Evolutionary conservation across 2,113 vertebrate genomes (phyloP), one percentile per base, ranked within the genome.

Genomic region (Phyllopteryx taeniolatus): DNA sequence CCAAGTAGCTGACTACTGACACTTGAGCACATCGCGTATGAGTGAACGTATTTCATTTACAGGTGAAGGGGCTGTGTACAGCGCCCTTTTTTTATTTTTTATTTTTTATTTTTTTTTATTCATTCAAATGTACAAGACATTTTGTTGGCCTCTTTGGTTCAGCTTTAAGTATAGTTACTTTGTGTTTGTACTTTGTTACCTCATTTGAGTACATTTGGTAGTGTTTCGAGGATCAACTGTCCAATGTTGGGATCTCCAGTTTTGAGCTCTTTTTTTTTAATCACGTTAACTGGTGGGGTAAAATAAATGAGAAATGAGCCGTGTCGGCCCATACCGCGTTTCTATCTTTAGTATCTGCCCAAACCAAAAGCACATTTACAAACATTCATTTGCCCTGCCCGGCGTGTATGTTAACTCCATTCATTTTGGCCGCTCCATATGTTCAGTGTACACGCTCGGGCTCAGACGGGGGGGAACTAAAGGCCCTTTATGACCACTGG

Each of bases 331-430:
- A 73, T 81, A 80, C 83, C 78, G 42, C 70, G 76, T 61, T 81
- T 85, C 89, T 90, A 91, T 91, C 88, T 91, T 92, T 91, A 91
- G 91, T 85, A 64, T 78, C 70, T 64, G 73, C 82, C 76, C 80
- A 89, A 90, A 91, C 88, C 86, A 85, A 90, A 91, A 89, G 77
- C 87, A 87, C 85, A 89, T 87, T 90, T 83, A 83, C 82, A 91
- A 90, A 92, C 87, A 90, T 89, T 86, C 70, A 87, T 90, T 87
- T 83, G 80, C 87, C 83, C 86, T 79, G 85, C 84, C 84, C 81
- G 56, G 82, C 72, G 46, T 85, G 79, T 88, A 89, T 88, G 87
- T 89, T 86, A 88, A 89, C 91, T 83, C 85, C 78, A 89, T 90
- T 92, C 88, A 90, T 90, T 89, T 90, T 90, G 82, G 78, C 82